phyloP scores from a whole-genome alignment of 2,888 invertebrate species.

The Lissocephala sabroskyi region DNA sequence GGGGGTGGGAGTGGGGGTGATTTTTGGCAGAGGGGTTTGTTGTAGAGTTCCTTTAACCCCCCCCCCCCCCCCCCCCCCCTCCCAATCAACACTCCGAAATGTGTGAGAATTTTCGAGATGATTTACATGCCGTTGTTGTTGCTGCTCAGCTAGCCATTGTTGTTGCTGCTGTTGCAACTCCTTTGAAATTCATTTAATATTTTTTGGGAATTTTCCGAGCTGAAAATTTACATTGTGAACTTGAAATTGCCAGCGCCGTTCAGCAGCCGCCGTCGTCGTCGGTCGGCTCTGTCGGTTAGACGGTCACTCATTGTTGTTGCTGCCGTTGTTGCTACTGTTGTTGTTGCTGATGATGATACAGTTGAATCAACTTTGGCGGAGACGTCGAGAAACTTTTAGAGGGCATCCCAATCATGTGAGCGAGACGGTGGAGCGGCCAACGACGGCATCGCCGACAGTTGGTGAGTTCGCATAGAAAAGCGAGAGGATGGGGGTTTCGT shows the following conservation, averaged over 20 bases:
- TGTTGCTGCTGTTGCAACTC: slow-evolving; percentile 17
- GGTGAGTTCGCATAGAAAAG: too few species aligned
- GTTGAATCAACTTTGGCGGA: slow-evolving; percentile 56
- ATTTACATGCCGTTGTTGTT: slow-evolving; percentile 1
- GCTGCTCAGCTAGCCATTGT: slow-evolving; percentile 16
- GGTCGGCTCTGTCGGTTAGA: background rate
- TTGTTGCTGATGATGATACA: slow-evolving; percentile 17
- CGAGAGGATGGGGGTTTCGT: too few species aligned
- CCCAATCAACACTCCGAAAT: background rate
- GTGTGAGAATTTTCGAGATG: slow-evolving; percentile 1
- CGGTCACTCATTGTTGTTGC: slow-evolving; percentile 1
- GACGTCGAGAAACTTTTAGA: background rate
- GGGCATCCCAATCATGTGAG: too few species aligned
- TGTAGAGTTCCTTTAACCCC: too few species aligned
- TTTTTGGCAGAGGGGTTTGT: too few species aligned
- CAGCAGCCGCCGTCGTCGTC: slow-evolving; percentile 10
- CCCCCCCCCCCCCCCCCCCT: too few species aligned
- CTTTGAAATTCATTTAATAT: slow-evolving; percentile 8
- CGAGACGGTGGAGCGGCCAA: too few species aligned
- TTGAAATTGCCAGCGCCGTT: slow-evolving; percentile 45
- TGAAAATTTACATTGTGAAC: slow-evolving; percentile 54
- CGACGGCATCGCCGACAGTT: too few species aligned
- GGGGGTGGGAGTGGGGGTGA: too few species aligned
- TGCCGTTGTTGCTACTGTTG: slow-evolving; percentile 1
- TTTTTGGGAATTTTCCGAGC: slow-evolving; percentile 54